Percentiles rank a stretch among this genome's conserved stretches.
phyloP scores from a whole-genome alignment of 2,797 vertebrate species.

The Potorous gilbertii region DNA sequence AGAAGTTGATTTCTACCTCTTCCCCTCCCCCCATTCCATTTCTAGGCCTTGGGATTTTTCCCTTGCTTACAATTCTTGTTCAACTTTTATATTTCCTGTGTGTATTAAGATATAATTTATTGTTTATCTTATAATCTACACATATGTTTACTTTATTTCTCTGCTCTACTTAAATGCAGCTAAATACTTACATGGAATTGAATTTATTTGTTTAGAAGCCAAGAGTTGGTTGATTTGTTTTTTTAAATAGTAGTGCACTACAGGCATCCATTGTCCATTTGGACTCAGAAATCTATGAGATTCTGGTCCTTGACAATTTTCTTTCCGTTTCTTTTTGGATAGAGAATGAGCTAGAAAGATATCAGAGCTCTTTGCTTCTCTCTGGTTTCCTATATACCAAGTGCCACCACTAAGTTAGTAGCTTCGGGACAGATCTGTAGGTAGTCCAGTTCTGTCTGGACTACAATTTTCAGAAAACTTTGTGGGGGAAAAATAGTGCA shows the following conservation, averaged over 20 bases:
- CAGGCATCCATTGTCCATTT: slow-evolving; percentile 3
- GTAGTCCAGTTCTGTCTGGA: not conserved
- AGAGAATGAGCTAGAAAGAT: not conserved
- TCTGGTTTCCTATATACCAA: not conserved
- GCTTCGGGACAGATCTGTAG: not conserved
- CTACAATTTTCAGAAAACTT: not conserved
- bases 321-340: not conserved
- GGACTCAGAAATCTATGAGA: slow-evolving; percentile 10
- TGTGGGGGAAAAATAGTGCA: not conserved
- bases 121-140: slow-evolving; percentile 34
- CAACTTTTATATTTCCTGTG: not conserved
- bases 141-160: slow-evolving; percentile 47
- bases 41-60: not conserved
- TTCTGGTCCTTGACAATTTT: not conserved
- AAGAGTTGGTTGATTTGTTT: slow-evolving; percentile 29
- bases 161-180: slow-evolving; percentile 24
- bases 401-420: not conserved
- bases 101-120: not conserved
- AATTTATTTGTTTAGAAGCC: slow-evolving; percentile 52
- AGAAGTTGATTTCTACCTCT: not conserved
- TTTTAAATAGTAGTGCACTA: not conserved
- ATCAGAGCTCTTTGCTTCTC: not conserved
- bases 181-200: slow-evolving; percentile 1
- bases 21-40: not conserved
- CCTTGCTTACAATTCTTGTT: not conserved